phyloP scores from a whole-genome alignment of 2,888 invertebrate genomes.

The Hypomecis punctinalis region DNA sequence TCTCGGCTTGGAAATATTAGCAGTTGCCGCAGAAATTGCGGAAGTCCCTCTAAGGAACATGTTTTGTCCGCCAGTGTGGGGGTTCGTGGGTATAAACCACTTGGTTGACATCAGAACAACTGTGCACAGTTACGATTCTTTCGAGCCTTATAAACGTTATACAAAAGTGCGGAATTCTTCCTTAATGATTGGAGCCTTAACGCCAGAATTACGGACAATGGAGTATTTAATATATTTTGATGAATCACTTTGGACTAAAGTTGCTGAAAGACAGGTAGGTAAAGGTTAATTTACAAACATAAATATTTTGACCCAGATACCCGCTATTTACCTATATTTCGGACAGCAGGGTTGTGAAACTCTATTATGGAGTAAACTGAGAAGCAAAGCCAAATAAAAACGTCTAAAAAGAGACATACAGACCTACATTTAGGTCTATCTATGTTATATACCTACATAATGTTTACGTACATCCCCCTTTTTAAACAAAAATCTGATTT shows the following conservation, averaged over 20 bases:
- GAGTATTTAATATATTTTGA: conserved; percentile 78
- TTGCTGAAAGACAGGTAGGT: conserved; percentile 68
- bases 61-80: conserved; percentile 87
- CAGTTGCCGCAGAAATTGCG: conserved; percentile 70
- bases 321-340: neutral
- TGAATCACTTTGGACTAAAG: conserved; percentile 67
- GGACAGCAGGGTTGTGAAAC: neutral
- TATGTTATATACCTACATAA: too few relatives aligned
- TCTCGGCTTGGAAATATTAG: conserved; percentile 77
- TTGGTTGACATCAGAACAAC: conserved; percentile 83
- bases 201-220: conserved; percentile 82
- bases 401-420: too few relatives aligned
- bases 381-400: too few relatives aligned
- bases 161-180: conserved; percentile 78
- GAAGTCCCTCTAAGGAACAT: conserved; percentile 77
- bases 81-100: conserved; percentile 84
- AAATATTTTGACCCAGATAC: neutral
- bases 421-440: too few relatives aligned
- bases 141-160: conserved; percentile 80
- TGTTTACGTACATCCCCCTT: too few relatives aligned
- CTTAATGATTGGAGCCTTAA: conserved; percentile 77
- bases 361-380: neutral
- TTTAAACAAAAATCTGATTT: too few relatives aligned
- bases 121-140: conserved; percentile 80
- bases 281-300: neutral